Base-by-base conservation (phyloP, 2,888 invertebrate genomes). In the Lydus trimaculatus region DNA sequence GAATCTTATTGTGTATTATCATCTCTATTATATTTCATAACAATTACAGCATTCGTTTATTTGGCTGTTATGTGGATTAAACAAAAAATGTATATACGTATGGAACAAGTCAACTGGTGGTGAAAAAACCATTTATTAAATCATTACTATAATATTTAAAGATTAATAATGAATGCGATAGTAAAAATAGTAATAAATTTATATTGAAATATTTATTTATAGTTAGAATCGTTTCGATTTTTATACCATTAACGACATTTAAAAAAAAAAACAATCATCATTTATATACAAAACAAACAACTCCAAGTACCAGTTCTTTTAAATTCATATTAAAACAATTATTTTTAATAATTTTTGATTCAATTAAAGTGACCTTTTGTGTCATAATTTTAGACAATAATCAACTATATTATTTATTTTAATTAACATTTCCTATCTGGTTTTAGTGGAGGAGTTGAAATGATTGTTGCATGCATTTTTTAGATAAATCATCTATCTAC, bases 21-120 rank as follows among this genome's bases (percentile, higher is more conserved):
- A 31, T 84, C 85, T 56, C 84, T 86, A 73, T 78, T 86, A 67
- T 86, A 85, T 75, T 85, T 85, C 75, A 80, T 85, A 67, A 85
- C 85, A 62, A 83, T 85, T 69, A 84, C 83, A 43, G 83, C 84
- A 52, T 84, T 85, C 70, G 84, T 84, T 7, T 85, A 85, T 77
- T 78, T 86, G 68, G 81, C 84, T 58, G 77, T 84, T 69, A 69
- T 85, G 69, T 86, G 85, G 85, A 83, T 85, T 65, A 84, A 84
- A 71, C 84, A 85, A 70, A 80, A 82, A 70, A 81, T 85, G 82
- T 80, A 83, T 72, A 77, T 84, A 73, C 84, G 83, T 64, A 82
- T 85, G 79, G 84, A 85, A 74, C 80, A 84, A 69, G 80, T 86
- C 80, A 83, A 85, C 70, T 84, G 84, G 85, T 86, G 85, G 85